Conservation (phyloP, 2,888 invertebrate genomes). For the Zele albiditarsus region DNA sequence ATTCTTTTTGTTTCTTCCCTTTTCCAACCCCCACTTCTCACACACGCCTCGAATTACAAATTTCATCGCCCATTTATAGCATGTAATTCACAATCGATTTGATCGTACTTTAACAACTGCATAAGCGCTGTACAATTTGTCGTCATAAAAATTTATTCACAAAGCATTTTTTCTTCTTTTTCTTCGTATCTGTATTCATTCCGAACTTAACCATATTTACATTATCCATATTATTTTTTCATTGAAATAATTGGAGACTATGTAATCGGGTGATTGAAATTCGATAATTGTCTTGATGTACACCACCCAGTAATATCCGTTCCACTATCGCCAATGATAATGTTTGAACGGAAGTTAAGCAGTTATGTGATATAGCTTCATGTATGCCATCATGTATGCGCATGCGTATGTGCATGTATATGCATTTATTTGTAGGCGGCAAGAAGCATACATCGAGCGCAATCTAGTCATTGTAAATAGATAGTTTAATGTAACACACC, state of each 20-base stretch:
- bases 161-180: not conserved
- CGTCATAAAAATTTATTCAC: slow-evolving; percentile 9
- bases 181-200: not conserved
- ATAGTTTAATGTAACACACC: slow-evolving; percentile 19
- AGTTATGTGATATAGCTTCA: not conserved
- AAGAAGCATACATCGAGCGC: not conserved
- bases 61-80: not conserved
- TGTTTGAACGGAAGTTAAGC: not conserved
- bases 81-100: slow-evolving; percentile 20
- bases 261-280: not conserved
- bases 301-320: not conserved
- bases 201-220: not conserved
- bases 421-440: slow-evolving; percentile 18
- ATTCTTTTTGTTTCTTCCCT: not conserved
- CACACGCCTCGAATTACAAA: not conserved
- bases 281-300: not conserved
- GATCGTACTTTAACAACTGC: not conserved
- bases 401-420: not conserved
- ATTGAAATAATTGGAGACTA: not conserved
- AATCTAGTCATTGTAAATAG: slow-evolving; percentile 20
- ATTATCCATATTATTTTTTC: not conserved
- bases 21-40: not conserved
- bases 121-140: not conserved
- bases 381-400: not conserved
- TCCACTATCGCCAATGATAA: not conserved